Evolutionary conservation across 2,113 vertebrate species (phyloP), one percentile per base, ranked within the genome.

Genomic region (Excalfactoria chinensis): DNA sequence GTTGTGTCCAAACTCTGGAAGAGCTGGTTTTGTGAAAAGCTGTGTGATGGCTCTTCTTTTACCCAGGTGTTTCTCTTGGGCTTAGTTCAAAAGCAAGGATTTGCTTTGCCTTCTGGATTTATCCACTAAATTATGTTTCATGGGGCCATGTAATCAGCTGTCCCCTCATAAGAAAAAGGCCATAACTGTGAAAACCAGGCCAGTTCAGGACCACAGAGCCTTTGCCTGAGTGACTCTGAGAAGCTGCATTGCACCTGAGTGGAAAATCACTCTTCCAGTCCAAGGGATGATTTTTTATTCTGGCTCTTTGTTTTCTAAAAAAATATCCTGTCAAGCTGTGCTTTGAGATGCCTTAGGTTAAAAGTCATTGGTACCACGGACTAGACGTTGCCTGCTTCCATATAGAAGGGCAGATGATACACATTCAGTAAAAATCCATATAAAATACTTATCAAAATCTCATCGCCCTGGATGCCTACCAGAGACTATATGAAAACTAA

Each of bases 21-120:
- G 74, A 58, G 13, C 43, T 80, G 86, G 76, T 1, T 85, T 41
- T 44, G 26, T 51, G 43, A 40, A 89, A 88, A 93, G 63, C 62
- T 88, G 74, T 94, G n/a, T 71, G 73, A 84, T 86, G 76, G 56
- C 46, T 94, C 51, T 87, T 89, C 86, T 94, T 95, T 94, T 75
- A 92, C 56, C 35, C 68, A 85, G 71, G 79, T 93, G 82, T 92
- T 96, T 92, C 72, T 91, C 32, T 94, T 95, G 71, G 81, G 63
- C 30, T 70, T 73, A 84, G 86, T 80, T 94, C 78, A 85, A 87
- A 90, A 80, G 64, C 53, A 87, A 93, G 56, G 63, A 40, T 63
- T 87, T 89, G 25, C 83, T 89, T 88, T 92, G 30, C 68, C 32
- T 89, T 85, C 64, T 41, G 73, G 49, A 86, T 80, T 85, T 83